These are phyloP conservation scores for Pseudococcus jackbeardsleyi DNA, from an alignment of 2,888 invertebrate species.

Conservation along the genomic window DNA sequence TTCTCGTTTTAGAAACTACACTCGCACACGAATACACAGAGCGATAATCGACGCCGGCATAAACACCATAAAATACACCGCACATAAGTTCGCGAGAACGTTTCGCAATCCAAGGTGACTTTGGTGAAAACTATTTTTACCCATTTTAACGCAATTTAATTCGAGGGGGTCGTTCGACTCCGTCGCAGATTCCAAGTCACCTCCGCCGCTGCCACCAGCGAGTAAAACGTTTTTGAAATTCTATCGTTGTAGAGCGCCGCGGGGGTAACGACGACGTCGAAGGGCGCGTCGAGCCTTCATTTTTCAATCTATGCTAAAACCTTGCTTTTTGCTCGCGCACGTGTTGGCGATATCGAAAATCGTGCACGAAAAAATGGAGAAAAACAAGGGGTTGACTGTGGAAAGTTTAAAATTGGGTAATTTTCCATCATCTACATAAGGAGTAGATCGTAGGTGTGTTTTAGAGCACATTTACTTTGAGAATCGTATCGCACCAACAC, in stretches of 20 bases:
- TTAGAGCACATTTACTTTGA: neutral
- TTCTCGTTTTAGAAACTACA: neutral
- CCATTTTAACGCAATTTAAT: conserved; percentile 37
- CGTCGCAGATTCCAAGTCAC: neutral
- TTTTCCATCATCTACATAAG: neutral
- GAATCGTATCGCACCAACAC: neutral
- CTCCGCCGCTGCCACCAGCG: neutral
- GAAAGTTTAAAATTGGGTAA: neutral
- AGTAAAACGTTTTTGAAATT: neutral
- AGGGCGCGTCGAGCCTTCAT: conserved; percentile 1
- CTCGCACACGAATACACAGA: neutral
- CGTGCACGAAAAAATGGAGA: neutral
- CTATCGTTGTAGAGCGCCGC: neutral
- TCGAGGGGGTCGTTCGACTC: conserved; percentile 15
- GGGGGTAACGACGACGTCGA: neutral
- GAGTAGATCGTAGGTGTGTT: neutral
- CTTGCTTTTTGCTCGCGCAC: neutral
- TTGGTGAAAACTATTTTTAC: conserved; percentile 31
- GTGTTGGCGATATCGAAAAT: neutral
- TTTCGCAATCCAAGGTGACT: conserved; percentile 27
- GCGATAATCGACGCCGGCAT: neutral
- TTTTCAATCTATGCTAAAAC: neutral
- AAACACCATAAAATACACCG: neutral
- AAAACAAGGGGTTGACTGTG: neutral
- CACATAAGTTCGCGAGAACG: neutral